phyloP scores from a whole-genome alignment of 1,140 invertebrate genomes.

The Microplitis demolitor region DNA sequence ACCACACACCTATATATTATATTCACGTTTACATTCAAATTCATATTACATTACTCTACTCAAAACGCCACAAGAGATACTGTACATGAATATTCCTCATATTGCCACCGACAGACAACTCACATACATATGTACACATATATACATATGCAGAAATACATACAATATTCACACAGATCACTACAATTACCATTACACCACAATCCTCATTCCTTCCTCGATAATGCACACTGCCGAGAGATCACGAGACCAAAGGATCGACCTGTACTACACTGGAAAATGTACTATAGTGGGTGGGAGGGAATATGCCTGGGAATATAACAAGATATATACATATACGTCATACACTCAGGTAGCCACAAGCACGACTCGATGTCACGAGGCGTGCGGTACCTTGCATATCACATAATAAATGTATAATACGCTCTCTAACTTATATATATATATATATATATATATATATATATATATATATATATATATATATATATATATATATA shows the following conservation, averaged over 20 bases:
- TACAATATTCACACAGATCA: background rate
- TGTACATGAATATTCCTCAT: background rate
- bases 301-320: no score
- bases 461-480: constrained; percentile 8
- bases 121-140: background rate
- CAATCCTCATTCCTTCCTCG: background rate
- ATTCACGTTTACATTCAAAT: no score
- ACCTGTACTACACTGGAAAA: constrained; percentile 1
- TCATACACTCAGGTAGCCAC: constrained; percentile 22
- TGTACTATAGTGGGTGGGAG: background rate
- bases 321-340: constrained; percentile 12
- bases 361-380: constrained; percentile 25
- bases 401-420: constrained; percentile 22
- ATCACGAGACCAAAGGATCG: constrained; percentile 9
- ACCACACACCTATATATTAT: no score
- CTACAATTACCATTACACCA: background rate
- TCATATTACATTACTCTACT: no score
- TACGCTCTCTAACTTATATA: background rate
- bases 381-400: constrained; percentile 21
- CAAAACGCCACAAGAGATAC: no score
- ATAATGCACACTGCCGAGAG: background rate
- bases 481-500: constrained; percentile 9
- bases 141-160: background rate
- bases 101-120: background rate
- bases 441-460: constrained; percentile 2